A percentile compares a stretch with the other conserved stretches of the same genome.
phyloP scores from a whole-genome alignment of 2,113 vertebrate genomes.

The Cairina moschata region DNA sequence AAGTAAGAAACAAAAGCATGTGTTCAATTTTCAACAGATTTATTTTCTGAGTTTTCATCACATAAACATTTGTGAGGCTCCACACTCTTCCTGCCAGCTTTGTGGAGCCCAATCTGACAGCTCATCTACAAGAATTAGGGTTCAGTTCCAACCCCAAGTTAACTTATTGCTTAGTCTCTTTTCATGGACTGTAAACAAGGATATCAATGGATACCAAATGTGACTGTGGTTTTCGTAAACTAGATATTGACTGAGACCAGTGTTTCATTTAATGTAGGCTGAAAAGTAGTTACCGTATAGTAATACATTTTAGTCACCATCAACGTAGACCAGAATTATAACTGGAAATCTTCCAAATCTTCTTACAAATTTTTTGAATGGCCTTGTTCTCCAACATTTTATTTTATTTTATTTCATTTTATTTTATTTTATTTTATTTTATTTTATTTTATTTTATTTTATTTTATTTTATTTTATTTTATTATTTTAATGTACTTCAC shows the following conservation, averaged over 20 bases:
- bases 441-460: not conserved
- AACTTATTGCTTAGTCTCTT: not conserved
- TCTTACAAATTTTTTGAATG: not conserved
- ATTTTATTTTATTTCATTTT: not conserved
- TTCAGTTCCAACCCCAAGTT: slow-evolving; percentile 7
- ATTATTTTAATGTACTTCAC: not conserved
- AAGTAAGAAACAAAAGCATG: not conserved
- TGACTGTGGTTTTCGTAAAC: slow-evolving; percentile 36
- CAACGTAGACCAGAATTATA: not conserved
- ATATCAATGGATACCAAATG: slow-evolving; percentile 54
- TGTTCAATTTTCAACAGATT: not conserved
- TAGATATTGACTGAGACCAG: slow-evolving; percentile 18
- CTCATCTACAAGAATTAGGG: not conserved
- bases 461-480: too few relatives aligned
- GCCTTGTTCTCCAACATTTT: not conserved
- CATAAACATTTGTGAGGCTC: not conserved
- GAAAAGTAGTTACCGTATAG: not conserved
- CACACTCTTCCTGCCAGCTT: not conserved
- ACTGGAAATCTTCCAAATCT: not conserved
- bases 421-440: not conserved
- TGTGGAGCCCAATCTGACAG: slow-evolving; percentile 7
- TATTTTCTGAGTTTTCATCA: slow-evolving; percentile 5
- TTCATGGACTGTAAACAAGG: slow-evolving; percentile 30
- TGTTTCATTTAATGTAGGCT: not conserved
- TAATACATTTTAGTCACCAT: not conserved